phyloP scores from a whole-genome alignment of 2,888 invertebrate genomes.

The Aleiodes leptofemur region DNA sequence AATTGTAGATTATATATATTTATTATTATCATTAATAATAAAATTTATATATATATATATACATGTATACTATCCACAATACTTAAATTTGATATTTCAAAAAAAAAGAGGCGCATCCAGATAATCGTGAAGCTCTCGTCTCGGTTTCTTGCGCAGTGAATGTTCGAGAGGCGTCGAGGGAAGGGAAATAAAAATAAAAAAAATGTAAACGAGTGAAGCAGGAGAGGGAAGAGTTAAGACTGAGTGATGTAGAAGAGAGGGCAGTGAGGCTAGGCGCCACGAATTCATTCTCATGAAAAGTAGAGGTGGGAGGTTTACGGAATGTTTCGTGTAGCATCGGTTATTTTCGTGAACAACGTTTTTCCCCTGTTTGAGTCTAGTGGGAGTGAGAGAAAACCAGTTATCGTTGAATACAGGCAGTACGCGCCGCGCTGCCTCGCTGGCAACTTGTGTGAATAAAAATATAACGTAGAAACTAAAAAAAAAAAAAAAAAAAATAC shows the following conservation, averaged over 20 bases:
- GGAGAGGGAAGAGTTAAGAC: not conserved
- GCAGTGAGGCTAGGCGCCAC: slow-evolving; percentile 62
- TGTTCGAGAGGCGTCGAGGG: too few relatives aligned
- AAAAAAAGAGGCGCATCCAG: too few relatives aligned
- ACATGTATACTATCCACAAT: too few relatives aligned
- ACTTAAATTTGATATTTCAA: too few relatives aligned
- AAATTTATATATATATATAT: too few relatives aligned
- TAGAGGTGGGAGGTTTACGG: slow-evolving; percentile 40
- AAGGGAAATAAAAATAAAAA: too few relatives aligned
- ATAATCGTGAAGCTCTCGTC: not conserved
- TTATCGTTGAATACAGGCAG: slow-evolving; percentile 57
- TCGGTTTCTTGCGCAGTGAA: not conserved
- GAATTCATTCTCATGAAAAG: slow-evolving; percentile 58
- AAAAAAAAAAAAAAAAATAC: slow-evolving; percentile 15
- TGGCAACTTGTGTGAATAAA: slow-evolving; percentile 60
- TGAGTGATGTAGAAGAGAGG: slow-evolving; percentile 9
- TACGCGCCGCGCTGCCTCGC: slow-evolving; percentile 72
- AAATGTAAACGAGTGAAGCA: slow-evolving; percentile 6
- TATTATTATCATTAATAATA: too few relatives aligned
- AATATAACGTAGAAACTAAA: too few relatives aligned
- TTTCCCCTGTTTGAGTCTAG: not conserved
- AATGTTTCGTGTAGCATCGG: slow-evolving; percentile 59
- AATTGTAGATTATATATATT: too few relatives aligned
- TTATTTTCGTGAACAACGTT: slow-evolving; percentile 51
- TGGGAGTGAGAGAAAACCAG: slow-evolving; percentile 59